A percentile compares a stretch with the other conserved stretches of the same genome.
These are phyloP conservation scores for Grantiella picta DNA, from an alignment of 2,113 vertebrate species.

Conservation along the genomic window DNA sequence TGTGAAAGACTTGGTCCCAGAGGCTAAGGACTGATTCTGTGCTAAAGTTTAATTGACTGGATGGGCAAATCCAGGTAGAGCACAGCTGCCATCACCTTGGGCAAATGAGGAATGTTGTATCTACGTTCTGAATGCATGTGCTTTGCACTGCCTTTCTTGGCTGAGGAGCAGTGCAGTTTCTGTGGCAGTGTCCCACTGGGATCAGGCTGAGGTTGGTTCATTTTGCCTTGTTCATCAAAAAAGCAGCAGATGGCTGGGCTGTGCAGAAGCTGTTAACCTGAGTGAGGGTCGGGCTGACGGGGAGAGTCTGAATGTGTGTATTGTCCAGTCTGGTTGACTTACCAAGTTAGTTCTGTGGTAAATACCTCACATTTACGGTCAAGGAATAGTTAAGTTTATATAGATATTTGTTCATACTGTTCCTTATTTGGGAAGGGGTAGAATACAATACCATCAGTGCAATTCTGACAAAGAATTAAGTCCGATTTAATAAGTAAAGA, in stretches of 20 bases:
- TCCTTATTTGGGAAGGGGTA: background rate
- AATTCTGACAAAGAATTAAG: background rate
- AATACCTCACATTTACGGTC: background rate
- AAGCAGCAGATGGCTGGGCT: background rate
- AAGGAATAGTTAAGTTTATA: background rate
- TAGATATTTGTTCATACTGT: background rate
- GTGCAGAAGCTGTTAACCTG: background rate
- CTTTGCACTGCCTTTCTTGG: background rate
- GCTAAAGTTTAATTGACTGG: background rate
- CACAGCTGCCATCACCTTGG: background rate
- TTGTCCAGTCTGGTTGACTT: background rate
- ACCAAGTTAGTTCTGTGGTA: background rate
- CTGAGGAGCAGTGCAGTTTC: background rate
- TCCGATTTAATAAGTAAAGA: background rate
- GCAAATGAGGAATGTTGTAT: background rate
- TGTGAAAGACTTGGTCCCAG: background rate
- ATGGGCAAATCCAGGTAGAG: background rate
- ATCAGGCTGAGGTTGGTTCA: background rate
- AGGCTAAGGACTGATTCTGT: background rate
- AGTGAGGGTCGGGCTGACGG: background rate
- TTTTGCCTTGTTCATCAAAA: background rate
- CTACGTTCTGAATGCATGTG: fast-evolving
- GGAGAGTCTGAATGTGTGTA: background rate
- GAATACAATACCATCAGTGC: background rate
- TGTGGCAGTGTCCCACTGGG: background rate